Conservation (phyloP, 2,113 vertebrate genomes). For the Bostrychus sinensis region DNA sequence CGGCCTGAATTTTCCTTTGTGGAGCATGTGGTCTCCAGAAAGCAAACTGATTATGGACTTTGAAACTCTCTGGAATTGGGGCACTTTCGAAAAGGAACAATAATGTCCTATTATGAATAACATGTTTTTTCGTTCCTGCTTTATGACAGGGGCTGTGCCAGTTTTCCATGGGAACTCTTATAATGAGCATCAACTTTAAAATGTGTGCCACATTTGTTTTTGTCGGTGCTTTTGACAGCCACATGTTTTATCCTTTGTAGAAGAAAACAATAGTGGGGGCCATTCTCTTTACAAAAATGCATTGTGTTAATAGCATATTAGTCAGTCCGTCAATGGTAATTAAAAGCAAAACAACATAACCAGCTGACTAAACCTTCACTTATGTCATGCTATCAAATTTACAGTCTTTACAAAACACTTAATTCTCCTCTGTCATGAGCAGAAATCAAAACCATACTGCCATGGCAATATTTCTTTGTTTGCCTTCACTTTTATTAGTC, state of each 20-base stretch:
- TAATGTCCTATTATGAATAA: constrained; percentile 72
- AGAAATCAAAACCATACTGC: constrained; percentile 62
- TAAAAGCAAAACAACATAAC: constrained; percentile 20
- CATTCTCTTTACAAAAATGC: constrained; percentile 14
- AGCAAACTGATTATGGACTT: constrained; percentile 69
- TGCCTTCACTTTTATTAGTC: constrained; percentile 62
- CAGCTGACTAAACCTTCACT: not conserved
- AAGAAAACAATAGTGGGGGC: constrained; percentile 12
- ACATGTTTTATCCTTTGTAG: constrained; percentile 9
- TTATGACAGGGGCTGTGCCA: constrained; percentile 63
- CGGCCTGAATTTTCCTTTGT: constrained; percentile 45
- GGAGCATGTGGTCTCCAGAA: constrained; percentile 65
- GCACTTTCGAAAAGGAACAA: constrained; percentile 71
- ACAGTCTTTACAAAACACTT: constrained; percentile 19
- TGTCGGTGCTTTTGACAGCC: constrained; percentile 16
- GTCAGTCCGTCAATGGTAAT: constrained; percentile 18
- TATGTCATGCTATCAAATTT: constrained; percentile 31
- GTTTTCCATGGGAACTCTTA: constrained; percentile 72
- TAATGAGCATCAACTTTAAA: constrained; percentile 60
- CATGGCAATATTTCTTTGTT: constrained; percentile 65
- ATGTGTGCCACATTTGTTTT: constrained; percentile 35
- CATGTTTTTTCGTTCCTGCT: constrained; percentile 54
- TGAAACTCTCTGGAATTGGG: constrained; percentile 44
- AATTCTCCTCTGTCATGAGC: constrained; percentile 20
- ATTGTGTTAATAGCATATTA: constrained; percentile 24